These are phyloP conservation scores for Promerops cafer DNA, from an alignment of 2,113 vertebrate genomes.

Conservation along the genomic window DNA sequence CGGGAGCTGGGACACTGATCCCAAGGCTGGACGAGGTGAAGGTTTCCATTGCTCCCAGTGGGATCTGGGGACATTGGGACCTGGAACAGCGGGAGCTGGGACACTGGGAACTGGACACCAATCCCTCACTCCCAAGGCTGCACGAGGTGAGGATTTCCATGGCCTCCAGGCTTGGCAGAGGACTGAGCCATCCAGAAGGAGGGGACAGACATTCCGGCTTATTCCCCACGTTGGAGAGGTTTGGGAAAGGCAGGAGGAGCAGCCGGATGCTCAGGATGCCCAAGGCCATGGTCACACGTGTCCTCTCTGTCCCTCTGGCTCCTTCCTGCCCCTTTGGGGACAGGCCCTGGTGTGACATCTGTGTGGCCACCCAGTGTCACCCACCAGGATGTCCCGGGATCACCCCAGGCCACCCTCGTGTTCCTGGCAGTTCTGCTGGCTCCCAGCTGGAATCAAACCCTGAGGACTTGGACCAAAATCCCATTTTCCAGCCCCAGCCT, in stretches of 20 bases:
- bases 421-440: background rate
- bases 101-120: background rate
- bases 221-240: background rate
- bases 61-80: background rate
- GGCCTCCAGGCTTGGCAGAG: background rate
- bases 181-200: background rate
- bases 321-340: background rate
- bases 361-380: background rate
- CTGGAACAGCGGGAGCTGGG: background rate
- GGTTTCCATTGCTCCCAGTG: background rate
- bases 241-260: background rate
- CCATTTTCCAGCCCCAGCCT: background rate
- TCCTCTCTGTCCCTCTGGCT: background rate
- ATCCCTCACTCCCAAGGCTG: background rate
- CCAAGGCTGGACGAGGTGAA: background rate
- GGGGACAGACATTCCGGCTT: background rate
- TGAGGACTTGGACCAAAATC: background rate
- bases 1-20: background rate
- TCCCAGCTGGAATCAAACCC: background rate
- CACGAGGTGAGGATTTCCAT: background rate
- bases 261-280: background rate
- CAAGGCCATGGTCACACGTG: background rate
- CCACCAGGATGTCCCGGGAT: background rate
- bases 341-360: accelerated
- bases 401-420: accelerated